Evolutionary conservation across 2,113 vertebrate genomes (phyloP).

Genomic region (Chlorodrepanis virens): DNA sequence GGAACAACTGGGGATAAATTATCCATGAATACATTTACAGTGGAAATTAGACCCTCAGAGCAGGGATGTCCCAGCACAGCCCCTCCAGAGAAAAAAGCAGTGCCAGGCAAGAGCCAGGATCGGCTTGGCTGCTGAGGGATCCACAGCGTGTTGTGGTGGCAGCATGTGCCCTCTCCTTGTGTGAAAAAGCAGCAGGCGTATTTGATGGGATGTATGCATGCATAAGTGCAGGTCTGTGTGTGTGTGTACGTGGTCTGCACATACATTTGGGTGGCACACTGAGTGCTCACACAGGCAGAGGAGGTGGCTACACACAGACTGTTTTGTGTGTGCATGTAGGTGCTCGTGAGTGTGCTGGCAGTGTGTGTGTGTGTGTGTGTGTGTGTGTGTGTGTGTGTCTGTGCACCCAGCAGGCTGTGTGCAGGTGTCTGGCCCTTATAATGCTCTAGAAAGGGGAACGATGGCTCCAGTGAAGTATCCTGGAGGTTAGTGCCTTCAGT

Average conservation of each 20-base stretch:
- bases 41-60: constrained; percentile 26
- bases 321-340: background rate
- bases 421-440: background rate
- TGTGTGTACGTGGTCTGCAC: rapidly evolving
- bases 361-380: background rate
- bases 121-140: rapidly evolving
- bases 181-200: background rate
- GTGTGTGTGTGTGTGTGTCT: background rate
- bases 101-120: background rate
- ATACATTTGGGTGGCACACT: rapidly evolving
- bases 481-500: background rate
- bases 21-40: constrained; percentile 39
- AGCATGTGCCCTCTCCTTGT: background rate
- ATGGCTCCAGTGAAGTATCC: background rate
- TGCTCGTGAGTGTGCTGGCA: background rate
- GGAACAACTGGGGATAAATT: constrained; percentile 46
- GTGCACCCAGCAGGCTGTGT: background rate
- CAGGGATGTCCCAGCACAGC: background rate
- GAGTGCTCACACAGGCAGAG: background rate
- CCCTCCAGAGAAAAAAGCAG: background rate
- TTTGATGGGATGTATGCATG: rapidly evolving
- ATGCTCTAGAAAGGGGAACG: background rate
- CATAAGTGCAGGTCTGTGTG: background rate
- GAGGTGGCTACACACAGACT: background rate
- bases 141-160: rapidly evolving